A percentile compares a stretch with the other conserved stretches of the same genome.
These are phyloP conservation scores for Atta colombica DNA, from an alignment of 1,140 invertebrate species.

Conservation along the genomic window DNA sequence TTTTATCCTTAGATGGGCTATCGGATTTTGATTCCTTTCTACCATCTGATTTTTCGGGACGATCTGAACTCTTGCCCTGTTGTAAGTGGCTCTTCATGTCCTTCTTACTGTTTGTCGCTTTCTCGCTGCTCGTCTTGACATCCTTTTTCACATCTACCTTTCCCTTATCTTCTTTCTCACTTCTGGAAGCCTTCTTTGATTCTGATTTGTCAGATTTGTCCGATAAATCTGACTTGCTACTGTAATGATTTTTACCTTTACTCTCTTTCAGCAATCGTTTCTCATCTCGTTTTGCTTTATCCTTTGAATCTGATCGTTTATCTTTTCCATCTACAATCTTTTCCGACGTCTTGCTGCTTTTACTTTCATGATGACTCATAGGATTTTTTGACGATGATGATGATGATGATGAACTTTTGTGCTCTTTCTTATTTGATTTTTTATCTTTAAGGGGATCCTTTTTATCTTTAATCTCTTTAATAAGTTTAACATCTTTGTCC, in stretches of 20 bases:
- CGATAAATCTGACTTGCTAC: slow-evolving; percentile 61
- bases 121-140: slow-evolving; percentile 71
- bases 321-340: slow-evolving; percentile 74
- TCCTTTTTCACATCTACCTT: slow-evolving; percentile 68
- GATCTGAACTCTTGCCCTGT: slow-evolving; percentile 73
- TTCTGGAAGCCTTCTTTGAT: slow-evolving; percentile 65
- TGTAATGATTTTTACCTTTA: slow-evolving; percentile 71
- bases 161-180: slow-evolving; percentile 70
- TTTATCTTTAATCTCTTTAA: slow-evolving; percentile 78
- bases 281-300: slow-evolving; percentile 83
- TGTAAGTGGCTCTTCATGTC: slow-evolving; percentile 73
- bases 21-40: slow-evolving; percentile 76
- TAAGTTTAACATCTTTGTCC: slow-evolving; percentile 76
- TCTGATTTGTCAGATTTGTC: slow-evolving; percentile 68
- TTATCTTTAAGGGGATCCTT: slow-evolving; percentile 80
- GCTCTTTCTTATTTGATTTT: slow-evolving; percentile 78
- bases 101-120: slow-evolving; percentile 70
- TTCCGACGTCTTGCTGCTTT: slow-evolving; percentile 69
- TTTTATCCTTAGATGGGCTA: slow-evolving; percentile 80
- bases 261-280: slow-evolving; percentile 77
- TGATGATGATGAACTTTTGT: slow-evolving; percentile 78
- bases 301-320: slow-evolving; percentile 82
- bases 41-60: slow-evolving; percentile 75
- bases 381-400: slow-evolving; percentile 73
- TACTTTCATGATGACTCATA: slow-evolving; percentile 70